These are phyloP conservation scores for Ochropacha duplaris DNA, from an alignment of 2,888 invertebrate genomes.

Conservation along the genomic window DNA sequence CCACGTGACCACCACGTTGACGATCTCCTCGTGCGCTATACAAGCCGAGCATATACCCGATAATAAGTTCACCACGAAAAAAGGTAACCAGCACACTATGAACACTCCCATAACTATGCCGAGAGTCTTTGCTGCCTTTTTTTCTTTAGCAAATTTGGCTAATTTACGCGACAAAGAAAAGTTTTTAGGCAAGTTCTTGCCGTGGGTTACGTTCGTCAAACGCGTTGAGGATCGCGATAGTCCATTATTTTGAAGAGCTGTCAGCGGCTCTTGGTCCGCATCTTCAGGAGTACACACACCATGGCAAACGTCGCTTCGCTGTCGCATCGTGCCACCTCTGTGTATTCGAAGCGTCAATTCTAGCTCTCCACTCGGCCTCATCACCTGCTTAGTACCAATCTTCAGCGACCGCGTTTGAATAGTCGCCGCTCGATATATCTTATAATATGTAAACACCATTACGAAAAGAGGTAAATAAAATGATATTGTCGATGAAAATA, in stretches of 20 bases:
- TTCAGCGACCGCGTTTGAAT: constrained; percentile 95
- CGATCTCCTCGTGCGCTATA: constrained; percentile 93
- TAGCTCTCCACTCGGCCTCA: constrained; percentile 92
- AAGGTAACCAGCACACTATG: constrained; percentile 98
- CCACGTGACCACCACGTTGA: constrained; percentile 95
- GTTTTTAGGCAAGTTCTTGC: constrained; percentile 90
- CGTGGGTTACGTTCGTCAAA: constrained; percentile 83
- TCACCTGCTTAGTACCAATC: constrained; percentile 95
- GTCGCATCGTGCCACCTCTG: constrained; percentile 91
- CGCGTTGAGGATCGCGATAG: constrained; percentile 87
- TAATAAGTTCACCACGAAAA: constrained; percentile 96
- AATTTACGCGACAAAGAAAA: constrained; percentile 96
- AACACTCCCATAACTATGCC: constrained; percentile 99
- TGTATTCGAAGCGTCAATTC: constrained; percentile 96
- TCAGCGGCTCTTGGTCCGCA: constrained; percentile 87
- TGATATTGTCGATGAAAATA: constrained; percentile 98
- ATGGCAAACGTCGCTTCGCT: constrained; percentile 79
- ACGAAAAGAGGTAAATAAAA: constrained; percentile 98
- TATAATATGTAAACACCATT: constrained; percentile 99
- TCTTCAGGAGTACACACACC: constrained; percentile 87
- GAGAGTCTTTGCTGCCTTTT: constrained; percentile 98
- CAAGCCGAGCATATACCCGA: constrained; percentile 95
- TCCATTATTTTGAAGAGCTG: constrained; percentile 90
- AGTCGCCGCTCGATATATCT: constrained; percentile 96
- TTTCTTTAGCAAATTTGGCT: constrained; percentile 97